These are phyloP conservation scores for Amiota minor DNA, from an alignment of 2,888 invertebrate genomes.

Conservation along the genomic window DNA sequence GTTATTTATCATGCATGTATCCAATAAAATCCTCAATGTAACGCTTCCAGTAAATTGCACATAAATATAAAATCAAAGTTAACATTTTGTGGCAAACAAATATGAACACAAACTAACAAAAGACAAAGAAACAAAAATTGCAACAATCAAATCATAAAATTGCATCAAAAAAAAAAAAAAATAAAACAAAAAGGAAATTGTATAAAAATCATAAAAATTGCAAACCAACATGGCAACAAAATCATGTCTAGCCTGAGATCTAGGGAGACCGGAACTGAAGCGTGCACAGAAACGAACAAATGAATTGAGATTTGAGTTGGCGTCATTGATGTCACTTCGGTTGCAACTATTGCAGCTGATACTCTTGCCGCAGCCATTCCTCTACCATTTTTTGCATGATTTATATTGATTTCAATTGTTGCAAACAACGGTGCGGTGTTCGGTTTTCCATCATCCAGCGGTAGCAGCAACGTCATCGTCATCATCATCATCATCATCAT, in stretches of 20 bases:
- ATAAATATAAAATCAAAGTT: conserved; percentile 44
- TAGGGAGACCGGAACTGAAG: neutral
- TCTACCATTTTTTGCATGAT: conserved; percentile 38
- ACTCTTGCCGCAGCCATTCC: neutral
- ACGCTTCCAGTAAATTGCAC: conserved; percentile 5
- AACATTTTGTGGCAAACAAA: conserved; percentile 43
- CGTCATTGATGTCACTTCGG: conserved; percentile 41
- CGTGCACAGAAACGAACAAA: neutral
- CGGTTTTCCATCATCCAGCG: neutral
- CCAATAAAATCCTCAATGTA: no score
- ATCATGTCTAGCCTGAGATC: no score
- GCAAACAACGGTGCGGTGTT: conserved; percentile 39
- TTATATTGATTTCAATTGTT: conserved; percentile 64
- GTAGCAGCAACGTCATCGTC: neutral
- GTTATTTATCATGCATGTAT: no score
- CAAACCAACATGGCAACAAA: no score
- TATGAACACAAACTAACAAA: conserved; percentile 38
- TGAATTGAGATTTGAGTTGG: neutral
- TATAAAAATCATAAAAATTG: neutral
- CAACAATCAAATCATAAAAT: conserved; percentile 40
- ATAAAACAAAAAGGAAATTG: neutral
- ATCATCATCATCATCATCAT: no score
- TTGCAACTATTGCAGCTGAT: conserved; percentile 51
- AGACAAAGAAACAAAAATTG: conserved; percentile 30
- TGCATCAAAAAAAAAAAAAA: conserved; percentile 41